Base-by-base conservation (phyloP, 2,113 vertebrate species). In the Brachyistius frenatus region DNA sequence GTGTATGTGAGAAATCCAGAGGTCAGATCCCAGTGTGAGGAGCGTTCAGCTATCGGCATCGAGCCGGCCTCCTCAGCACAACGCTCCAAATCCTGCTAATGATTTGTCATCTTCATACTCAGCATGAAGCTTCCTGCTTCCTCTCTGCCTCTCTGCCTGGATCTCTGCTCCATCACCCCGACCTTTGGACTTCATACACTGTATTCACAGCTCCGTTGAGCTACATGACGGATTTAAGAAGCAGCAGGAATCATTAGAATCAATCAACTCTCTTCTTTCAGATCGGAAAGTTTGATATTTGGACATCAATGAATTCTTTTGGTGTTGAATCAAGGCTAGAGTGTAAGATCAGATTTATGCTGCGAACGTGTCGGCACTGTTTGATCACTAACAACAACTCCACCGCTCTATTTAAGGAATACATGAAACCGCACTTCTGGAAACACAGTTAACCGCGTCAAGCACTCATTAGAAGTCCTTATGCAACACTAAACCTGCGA, bases 41-140 rank as follows among this genome's bases (percentile, higher is more conserved):
- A 81, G 58, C 69, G 8, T 62, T 31, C 75, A 86, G 74, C 85
- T 50, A 84, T 91, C 81, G 62, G 66, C 65, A 14, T 80, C 36
- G 4, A 71, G 62, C 62, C 37, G 53, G 69, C 70, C 80, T 81
- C 73, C 66, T 92, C 89, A 90, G 63, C 50, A 4, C 78, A 49
- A 32, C 54, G 85, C n/a, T 87, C 87, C 75, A 89, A 86, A 94
- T 93, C 75, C 67, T 54, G 64, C 79, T 92, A 94, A 94, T 94
- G 93, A 91, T 82, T 89, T 5, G 61, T 79, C 44, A 36, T 72
- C 61, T 80, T 73, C 44, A 65, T 63, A 30, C 8, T 50, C 63
- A 2, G 65, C 86, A 56, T 78, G 35, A 66, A 73, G 71, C 66
- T 61, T 81, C 81, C 83, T 75, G 32, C 71, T 57, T 60, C 56